phyloP scores from a whole-genome alignment of 1,140 invertebrate genomes.

The Plutomurus gul region DNA sequence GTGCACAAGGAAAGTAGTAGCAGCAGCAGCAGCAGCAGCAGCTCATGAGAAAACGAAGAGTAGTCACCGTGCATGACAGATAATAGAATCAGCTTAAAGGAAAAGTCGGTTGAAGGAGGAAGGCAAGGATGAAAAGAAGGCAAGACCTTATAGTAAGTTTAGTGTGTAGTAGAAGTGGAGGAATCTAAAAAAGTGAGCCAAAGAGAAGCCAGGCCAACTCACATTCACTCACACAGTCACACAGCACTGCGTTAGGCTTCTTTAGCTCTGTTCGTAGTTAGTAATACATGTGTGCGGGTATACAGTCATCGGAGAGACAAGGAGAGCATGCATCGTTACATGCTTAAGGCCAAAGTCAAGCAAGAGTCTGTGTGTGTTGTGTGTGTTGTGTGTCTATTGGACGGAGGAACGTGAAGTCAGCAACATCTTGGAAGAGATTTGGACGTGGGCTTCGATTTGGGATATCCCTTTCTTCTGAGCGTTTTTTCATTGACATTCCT shows the following conservation, averaged over 20 bases:
- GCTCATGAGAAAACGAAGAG: no score
- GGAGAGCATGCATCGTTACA: background rate
- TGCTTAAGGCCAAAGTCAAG: background rate
- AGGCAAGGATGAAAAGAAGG: no score
- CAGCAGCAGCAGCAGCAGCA: no score
- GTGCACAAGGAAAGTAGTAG: no score
- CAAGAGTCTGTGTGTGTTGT: background rate
- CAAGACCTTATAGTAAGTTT: background rate
- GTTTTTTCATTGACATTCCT: slow-evolving; percentile 43
- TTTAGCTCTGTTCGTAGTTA: background rate
- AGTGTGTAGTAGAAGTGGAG: background rate
- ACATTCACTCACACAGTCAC: background rate
- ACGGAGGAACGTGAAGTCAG: background rate
- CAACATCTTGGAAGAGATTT: background rate
- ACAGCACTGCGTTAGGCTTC: background rate
- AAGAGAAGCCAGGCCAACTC: background rate
- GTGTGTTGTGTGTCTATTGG: background rate
- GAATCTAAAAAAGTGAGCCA: background rate
- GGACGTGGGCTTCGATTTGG: slow-evolving; percentile 21
- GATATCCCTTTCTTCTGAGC: slow-evolving; percentile 31
- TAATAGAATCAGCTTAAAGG: no score
- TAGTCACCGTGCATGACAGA: no score
- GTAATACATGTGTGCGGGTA: background rate
- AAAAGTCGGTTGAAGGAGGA: no score
- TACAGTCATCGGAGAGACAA: background rate